Conservation (phyloP, 2,888 invertebrate genomes). For the Rhagonycha lutea region DNA sequence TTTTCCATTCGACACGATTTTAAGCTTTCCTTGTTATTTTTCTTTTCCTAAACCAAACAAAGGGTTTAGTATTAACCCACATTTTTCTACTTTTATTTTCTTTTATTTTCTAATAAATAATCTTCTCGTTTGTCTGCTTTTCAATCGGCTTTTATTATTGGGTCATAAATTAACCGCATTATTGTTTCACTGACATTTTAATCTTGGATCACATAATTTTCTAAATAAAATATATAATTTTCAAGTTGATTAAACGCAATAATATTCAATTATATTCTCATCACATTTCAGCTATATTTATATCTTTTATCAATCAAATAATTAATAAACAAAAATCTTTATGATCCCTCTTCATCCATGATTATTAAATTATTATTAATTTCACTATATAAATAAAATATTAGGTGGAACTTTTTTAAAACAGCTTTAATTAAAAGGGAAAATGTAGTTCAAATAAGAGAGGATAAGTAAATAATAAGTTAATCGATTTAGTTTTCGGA, state of each 20-base stretch:
- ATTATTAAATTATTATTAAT: too few species aligned
- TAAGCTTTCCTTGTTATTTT: constrained; percentile 21
- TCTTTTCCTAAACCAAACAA: constrained; percentile 21
- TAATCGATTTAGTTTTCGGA: neutral
- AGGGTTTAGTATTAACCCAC: constrained; percentile 20
- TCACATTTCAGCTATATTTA: too few species aligned
- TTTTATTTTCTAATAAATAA: neutral
- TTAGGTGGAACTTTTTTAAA: neutral
- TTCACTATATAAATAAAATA: too few species aligned
- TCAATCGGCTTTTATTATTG: constrained; percentile 5
- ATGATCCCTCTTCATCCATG: too few species aligned
- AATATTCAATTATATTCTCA: too few species aligned
- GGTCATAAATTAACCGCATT: constrained; percentile 15
- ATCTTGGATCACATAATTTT: constrained; percentile 31
- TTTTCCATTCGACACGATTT: constrained; percentile 13
- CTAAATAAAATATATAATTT: neutral
- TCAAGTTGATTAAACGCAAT: too few species aligned
- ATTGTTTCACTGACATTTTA: constrained; percentile 18
- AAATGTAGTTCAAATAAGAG: neutral
- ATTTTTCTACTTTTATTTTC: constrained; percentile 6
- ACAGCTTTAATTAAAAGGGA: neutral
- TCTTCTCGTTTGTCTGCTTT: constrained; percentile 21
- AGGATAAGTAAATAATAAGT: neutral
- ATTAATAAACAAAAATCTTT: too few species aligned
- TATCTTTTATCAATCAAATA: too few species aligned